phyloP scores from a whole-genome alignment of 2,797 vertebrate species.

The Leptatherina wallacei region DNA sequence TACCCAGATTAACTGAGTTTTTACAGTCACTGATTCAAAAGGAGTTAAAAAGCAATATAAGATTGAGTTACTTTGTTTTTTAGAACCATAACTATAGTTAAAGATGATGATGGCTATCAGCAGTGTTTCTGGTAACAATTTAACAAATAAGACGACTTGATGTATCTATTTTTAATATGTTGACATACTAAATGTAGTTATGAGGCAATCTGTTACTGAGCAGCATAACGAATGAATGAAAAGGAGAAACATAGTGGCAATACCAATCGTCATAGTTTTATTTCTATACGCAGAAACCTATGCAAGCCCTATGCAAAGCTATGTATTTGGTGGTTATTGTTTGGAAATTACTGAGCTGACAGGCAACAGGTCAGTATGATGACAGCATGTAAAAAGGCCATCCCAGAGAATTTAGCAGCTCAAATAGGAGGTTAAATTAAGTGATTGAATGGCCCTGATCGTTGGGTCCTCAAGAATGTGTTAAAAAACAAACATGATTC shows the following conservation, averaged over 20 bases:
- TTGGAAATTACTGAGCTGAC: neutral
- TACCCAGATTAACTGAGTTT: neutral
- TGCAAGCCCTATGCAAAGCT: neutral
- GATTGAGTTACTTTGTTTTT: neutral
- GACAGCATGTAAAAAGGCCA: neutral
- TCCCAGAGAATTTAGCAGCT: neutral
- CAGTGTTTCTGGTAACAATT: neutral
- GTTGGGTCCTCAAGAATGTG: too few relatives aligned
- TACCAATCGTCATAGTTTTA: neutral
- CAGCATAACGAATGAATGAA: neutral
- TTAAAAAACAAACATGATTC: neutral
- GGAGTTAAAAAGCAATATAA: conserved; percentile 1
- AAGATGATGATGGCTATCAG: neutral
- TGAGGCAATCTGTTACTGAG: neutral
- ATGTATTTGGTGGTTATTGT: neutral
- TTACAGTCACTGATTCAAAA: neutral
- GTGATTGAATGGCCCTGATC: neutral
- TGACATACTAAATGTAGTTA: neutral
- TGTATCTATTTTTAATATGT: neutral
- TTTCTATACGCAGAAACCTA: neutral
- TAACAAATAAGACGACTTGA: neutral
- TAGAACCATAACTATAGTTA: neutral
- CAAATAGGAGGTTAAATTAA: neutral
- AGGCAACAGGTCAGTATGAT: neutral
- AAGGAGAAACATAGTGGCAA: neutral